Percentiles rank a stretch among this genome's conserved stretches.
Conservation (phyloP, 2,888 invertebrate species). For the Myathropa florea region DNA sequence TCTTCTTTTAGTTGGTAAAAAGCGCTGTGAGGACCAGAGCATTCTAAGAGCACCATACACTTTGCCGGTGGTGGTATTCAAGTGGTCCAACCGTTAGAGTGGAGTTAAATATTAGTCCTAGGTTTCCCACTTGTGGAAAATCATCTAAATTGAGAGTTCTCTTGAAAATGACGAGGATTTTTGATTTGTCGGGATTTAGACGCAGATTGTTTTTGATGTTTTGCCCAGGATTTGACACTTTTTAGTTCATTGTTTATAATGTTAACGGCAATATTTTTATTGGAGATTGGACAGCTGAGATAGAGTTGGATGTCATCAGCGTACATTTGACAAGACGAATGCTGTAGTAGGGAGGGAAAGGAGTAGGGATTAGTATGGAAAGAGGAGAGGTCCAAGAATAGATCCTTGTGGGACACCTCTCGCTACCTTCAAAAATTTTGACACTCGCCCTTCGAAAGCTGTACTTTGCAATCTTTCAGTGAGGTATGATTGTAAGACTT, state of each 20-base stretch:
- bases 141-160: not conserved
- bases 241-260: not conserved
- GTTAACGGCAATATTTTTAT: not conserved
- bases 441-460: not conserved
- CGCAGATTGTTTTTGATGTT: not conserved
- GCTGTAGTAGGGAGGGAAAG: not conserved
- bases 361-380: not conserved
- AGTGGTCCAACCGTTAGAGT: not conserved
- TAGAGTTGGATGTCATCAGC: not conserved
- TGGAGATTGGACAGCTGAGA: not conserved
- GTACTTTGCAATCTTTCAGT: too few relatives aligned
- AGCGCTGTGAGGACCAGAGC: not conserved
- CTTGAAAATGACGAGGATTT: too few relatives aligned
- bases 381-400: not conserved
- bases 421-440: not conserved
- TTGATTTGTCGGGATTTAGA: not conserved
- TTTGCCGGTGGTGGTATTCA: not conserved
- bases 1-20: not conserved
- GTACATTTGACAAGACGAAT: not conserved
- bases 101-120: not conserved
- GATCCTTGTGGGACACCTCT: not conserved
- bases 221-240: not conserved
- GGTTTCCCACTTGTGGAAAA: not conserved
- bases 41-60: not conserved
- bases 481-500: not conserved